phyloP scores from a whole-genome alignment of 1,140 invertebrate genomes.

The Pollicipes pollicipes region DNA sequence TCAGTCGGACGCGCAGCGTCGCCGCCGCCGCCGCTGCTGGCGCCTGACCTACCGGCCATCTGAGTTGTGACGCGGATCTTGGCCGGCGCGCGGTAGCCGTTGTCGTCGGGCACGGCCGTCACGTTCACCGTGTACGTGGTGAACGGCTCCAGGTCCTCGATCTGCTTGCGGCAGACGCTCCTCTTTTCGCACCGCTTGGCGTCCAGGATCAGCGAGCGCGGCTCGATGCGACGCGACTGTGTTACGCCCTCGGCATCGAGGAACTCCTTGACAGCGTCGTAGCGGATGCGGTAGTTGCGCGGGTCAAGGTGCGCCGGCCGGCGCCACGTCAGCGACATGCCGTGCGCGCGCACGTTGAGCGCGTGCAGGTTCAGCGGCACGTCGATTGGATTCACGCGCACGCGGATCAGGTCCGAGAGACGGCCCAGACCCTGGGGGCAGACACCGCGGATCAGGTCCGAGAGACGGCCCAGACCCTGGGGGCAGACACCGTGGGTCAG shows the following conservation, averaged over 20 bases:
- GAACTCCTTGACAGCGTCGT: slow-evolving; percentile 84
- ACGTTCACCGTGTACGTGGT: slow-evolving; percentile 90
- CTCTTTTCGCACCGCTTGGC: slow-evolving; percentile 36
- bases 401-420: slow-evolving; percentile 54
- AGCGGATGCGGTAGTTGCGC: slow-evolving; percentile 71
- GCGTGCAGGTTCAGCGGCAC: slow-evolving; percentile 70
- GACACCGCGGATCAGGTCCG: slow-evolving; percentile 45
- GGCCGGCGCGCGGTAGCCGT: slow-evolving; percentile 66
- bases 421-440: too few species aligned
- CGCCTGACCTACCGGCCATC: slow-evolving; percentile 44
- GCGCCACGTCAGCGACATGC: slow-evolving; percentile 79
- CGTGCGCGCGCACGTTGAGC: slow-evolving; percentile 70
- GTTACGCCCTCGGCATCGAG: slow-evolving; percentile 83
- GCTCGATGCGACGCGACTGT: slow-evolving; percentile 62
- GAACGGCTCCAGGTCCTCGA: slow-evolving; percentile 76
- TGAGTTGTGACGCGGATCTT: slow-evolving; percentile 89
- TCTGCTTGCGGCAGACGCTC: slow-evolving; percentile 37
- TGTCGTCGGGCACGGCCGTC: slow-evolving; percentile 67
- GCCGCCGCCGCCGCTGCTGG: too few species aligned
- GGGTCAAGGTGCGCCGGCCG: slow-evolving; percentile 78
- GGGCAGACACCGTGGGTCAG: too few species aligned
- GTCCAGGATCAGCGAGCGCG: slow-evolving; percentile 48
- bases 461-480: slow-evolving; percentile 33
- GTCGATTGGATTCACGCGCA: slow-evolving; percentile 77
- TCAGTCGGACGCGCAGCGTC: too few species aligned